Percentiles rank a stretch among this genome's conserved stretches.
Evolutionary conservation across 2,113 vertebrate species (phyloP).

Genomic region (Sceloporus undulatus): DNA sequence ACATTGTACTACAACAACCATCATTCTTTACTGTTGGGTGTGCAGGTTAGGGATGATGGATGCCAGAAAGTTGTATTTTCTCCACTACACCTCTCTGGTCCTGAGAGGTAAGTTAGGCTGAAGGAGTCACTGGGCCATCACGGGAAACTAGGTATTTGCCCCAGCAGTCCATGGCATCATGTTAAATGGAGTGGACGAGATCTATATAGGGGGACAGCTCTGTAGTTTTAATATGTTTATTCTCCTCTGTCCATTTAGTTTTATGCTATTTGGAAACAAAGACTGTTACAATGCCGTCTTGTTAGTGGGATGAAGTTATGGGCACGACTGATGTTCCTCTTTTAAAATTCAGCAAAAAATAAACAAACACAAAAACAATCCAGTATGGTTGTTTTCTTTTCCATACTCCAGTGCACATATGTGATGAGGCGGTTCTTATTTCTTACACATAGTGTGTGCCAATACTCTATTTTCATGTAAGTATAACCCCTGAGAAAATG

Average conservation of each 20-base stretch:
- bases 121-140: neutral
- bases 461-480: slow-evolving; percentile 36
- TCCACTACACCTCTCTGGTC: neutral
- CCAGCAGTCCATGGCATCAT: no score
- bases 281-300: no score
- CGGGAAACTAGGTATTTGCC: neutral
- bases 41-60: no score
- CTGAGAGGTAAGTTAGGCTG: neutral
- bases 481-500: slow-evolving; percentile 9
- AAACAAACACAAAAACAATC: neutral
- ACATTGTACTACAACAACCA: no score
- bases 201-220: neutral
- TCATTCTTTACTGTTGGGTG: no score
- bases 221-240: neutral
- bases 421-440: neutral
- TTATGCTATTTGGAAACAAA: neutral
- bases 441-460: neutral
- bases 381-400: neutral
- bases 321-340: neutral
- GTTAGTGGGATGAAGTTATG: no score
- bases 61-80: no score
- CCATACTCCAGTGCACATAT: neutral
- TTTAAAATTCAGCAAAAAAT: neutral
- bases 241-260: neutral
- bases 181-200: neutral